phyloP scores from a whole-genome alignment of 2,113 vertebrate genomes.

The Grammomys surdaster region DNA sequence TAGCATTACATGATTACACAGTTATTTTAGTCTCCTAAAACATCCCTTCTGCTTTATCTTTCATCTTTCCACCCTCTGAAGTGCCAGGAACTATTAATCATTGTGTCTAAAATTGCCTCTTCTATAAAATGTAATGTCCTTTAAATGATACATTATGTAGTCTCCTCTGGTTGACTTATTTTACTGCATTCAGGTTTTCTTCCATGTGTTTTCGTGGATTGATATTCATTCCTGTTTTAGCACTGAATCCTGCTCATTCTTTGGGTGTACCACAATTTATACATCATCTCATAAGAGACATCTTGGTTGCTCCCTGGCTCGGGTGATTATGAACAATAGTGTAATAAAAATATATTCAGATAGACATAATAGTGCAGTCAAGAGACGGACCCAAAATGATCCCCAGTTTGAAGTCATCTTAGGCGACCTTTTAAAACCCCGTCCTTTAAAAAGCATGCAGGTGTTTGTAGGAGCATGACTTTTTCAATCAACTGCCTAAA shows the following conservation, averaged over 20 bases:
- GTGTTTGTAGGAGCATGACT: neutral
- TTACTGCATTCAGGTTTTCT: neutral
- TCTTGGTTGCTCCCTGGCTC: neutral
- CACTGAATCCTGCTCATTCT: neutral
- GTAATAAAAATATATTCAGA: neutral
- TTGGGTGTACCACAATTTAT: neutral
- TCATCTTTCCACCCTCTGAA: neutral
- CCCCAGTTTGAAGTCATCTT: neutral
- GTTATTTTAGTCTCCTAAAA: conserved; percentile 34
- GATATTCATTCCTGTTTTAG: neutral
- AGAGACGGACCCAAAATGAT: neutral
- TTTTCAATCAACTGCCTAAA: conserved; percentile 22
- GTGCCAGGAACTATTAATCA: neutral
- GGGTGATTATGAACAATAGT: neutral
- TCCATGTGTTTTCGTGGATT: neutral
- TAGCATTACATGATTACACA: conserved; percentile 31
- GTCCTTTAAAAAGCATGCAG: neutral
- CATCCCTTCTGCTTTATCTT: neutral
- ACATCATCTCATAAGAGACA: neutral
- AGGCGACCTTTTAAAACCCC: neutral
- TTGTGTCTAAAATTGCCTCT: conserved; percentile 27
- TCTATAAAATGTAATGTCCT: neutral
- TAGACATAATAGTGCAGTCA: neutral
- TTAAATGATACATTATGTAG: neutral
- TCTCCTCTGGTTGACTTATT: neutral